Base-by-base conservation (phyloP, 2,113 vertebrate species). In the Arizona elegans region DNA sequence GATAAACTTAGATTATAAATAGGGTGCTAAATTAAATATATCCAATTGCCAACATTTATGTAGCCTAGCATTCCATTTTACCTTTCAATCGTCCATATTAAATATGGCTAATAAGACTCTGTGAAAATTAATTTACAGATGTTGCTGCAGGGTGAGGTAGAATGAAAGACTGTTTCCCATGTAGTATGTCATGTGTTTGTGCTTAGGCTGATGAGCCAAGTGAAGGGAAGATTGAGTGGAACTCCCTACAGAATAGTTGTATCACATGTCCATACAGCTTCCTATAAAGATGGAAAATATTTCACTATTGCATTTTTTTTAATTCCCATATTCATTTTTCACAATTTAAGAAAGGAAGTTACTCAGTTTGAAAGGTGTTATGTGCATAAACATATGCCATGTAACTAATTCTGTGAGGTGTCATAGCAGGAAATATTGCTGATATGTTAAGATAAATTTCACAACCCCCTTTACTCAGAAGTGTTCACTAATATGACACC, bases 401-500 rank as follows among this genome's bases (percentile, higher is more conserved):
- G 47, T 43, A 10, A 53, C 75, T 59, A 53, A 86, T 24, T 90
- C 29, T 90, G 9, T 52, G n/a, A 43, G 43, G 29, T 5, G 13
- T 52, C 43, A 86, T 65, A 87, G 47, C 81, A 86, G 81, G n/a
- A 33, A 81, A 93, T 47, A 86, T 10, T 90, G 92, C 38, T 90
- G 55, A 59, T 86, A 26, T 53, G 29, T 53, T 59, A 43, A 93
- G 47, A n/a, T 55, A 54, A 56, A 90, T 93, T 86, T 90, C 62
- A 93, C 54, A 86, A 86, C 43, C 38, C 54, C 75, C 56, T 89
- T 90, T 90, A 62, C 56, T 90, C 75, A 87, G 89, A 50, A 90
- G 56, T 33, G 29, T 52, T 93, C 65, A 29, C 47, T 43, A 81
- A 90, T 13, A 87, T 54, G 81, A 90, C 33, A 90, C 89, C 50